Evolutionary conservation across 1,140 invertebrate genomes (phyloP), one percentile per base, ranked within the genome.

Genomic region (Macrobrachium rosenbergii): DNA sequence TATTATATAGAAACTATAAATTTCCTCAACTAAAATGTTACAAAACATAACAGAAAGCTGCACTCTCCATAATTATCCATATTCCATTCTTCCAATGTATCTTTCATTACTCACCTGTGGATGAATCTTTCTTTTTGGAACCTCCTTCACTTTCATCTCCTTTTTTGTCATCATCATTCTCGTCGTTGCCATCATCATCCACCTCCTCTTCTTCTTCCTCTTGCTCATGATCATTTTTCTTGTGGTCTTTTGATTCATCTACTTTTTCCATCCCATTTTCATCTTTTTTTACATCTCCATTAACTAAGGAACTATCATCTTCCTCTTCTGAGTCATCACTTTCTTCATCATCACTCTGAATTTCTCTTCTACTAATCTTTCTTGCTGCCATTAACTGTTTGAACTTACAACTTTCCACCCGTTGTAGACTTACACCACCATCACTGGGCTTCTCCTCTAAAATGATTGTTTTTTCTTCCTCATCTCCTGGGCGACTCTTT

Each of bases 81-180:
- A 21, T 72, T 12, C 12, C n/a, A 45, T 52, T 75, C 73, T 75
- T 19, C 58, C n/a, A 23, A 69, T 23, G 59, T 80, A 12, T 73
- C 43, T 43, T 60, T 75, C 12, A 12, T 21, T 63, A 64, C 80
- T 89, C 82, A 85, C 89, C 88, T 78, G 75, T 67, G 60, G 82
- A 88, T 52, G 80, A 80, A 28, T 75, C 83, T 83, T 90, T 88
- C 28, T 84, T 88, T 67, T 85, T 85, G 69, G 87, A 85, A 67
- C 77, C 77, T 69, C 37, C 67, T 21, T 92, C 91, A 64, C 91
- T 89, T 87, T 92, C 92, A 81, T 92, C 92, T 23, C 83, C 79
- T 23, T 90, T 88, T 58, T 87, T 90, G 37, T 90, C 90, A 81
- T 89, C 86, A 23, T 90, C 83, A 81, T 90, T 89, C 28, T 72